A percentile compares a stretch with the other conserved stretches of the same genome.
phyloP scores from a whole-genome alignment of 2,888 invertebrate genomes.

The Dicycla oo region DNA sequence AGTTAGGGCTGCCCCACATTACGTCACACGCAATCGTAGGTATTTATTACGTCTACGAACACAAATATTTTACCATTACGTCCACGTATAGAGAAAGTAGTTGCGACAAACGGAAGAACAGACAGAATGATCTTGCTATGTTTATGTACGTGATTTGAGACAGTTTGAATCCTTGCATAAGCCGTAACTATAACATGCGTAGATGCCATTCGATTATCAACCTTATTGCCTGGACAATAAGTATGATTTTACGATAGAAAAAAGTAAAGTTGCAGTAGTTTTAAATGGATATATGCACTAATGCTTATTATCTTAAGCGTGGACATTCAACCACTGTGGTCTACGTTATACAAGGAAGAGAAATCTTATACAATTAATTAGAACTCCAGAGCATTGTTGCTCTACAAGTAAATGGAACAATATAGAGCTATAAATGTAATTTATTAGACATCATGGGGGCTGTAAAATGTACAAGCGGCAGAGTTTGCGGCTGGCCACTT shows the following conservation, averaged over 20 bases:
- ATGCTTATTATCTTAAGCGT: slow-evolving; percentile 57
- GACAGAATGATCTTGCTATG: slow-evolving; percentile 70
- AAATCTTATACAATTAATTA: slow-evolving; percentile 55
- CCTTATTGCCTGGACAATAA: slow-evolving; percentile 60
- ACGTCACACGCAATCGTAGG: slow-evolving; percentile 63
- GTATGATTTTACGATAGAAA: slow-evolving; percentile 33
- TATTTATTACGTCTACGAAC: slow-evolving; percentile 61
- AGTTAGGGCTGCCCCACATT: slow-evolving; percentile 70
- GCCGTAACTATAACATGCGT: slow-evolving; percentile 55
- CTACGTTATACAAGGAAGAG: slow-evolving; percentile 60
- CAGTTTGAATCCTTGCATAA: slow-evolving; percentile 78
- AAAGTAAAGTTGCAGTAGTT: slow-evolving; percentile 21
- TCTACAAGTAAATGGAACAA: background rate
- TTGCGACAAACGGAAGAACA: slow-evolving; percentile 81
- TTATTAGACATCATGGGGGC: background rate
- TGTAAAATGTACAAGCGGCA: background rate
- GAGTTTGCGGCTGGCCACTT: background rate
- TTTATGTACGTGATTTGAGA: slow-evolving; percentile 79
- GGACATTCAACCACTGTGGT: slow-evolving; percentile 54
- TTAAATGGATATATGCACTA: slow-evolving; percentile 55
- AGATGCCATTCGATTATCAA: slow-evolving; percentile 57
- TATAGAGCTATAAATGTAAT: slow-evolving; percentile 4
- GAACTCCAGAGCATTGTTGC: slow-evolving; percentile 29
- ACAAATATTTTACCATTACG: slow-evolving; percentile 71
- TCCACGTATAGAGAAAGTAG: slow-evolving; percentile 86